phyloP scores from a whole-genome alignment of 2,888 invertebrate genomes.

The Ochropleura leucogaster region DNA sequence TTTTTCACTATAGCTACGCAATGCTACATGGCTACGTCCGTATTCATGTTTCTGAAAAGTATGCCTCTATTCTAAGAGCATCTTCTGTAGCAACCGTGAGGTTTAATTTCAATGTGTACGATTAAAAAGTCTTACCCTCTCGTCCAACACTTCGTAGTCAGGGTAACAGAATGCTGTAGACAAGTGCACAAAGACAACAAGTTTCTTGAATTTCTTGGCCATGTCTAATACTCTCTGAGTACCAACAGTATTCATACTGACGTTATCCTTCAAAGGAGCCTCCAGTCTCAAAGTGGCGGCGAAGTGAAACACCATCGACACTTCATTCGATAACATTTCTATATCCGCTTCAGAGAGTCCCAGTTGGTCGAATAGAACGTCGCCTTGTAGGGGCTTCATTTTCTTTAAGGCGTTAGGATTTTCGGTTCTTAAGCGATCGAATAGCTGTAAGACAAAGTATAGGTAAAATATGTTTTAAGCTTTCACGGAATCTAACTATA shows the following conservation, averaged over 20 bases:
- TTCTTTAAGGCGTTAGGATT: constrained; percentile 93
- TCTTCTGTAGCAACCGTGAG: no score
- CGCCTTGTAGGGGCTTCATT: constrained; percentile 94
- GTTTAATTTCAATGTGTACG: not conserved
- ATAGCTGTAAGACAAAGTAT: constrained; percentile 90
- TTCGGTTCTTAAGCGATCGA: constrained; percentile 92
- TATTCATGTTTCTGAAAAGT: not conserved
- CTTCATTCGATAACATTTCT: constrained; percentile 91
- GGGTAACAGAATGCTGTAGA: constrained; percentile 99
- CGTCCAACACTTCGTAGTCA: constrained; percentile 91
- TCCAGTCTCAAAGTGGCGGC: constrained; percentile 98
- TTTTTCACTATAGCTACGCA: not conserved
- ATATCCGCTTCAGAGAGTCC: constrained; percentile 92
- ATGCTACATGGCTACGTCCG: not conserved
- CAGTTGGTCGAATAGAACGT: constrained; percentile 91
- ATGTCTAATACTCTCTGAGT: constrained; percentile 94
- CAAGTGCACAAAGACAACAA: constrained; percentile 95
- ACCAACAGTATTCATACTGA: constrained; percentile 97
- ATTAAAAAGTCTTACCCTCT: constrained; percentile 74
- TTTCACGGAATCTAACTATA: no score
- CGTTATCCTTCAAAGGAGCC: constrained; percentile 95
- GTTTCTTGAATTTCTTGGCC: constrained; percentile 93
- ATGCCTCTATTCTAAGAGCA: not conserved
- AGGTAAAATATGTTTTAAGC: no score
- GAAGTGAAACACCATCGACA: constrained; percentile 96